phyloP scores from a whole-genome alignment of 2,797 vertebrate genomes.

The Microchirus variegatus region DNA sequence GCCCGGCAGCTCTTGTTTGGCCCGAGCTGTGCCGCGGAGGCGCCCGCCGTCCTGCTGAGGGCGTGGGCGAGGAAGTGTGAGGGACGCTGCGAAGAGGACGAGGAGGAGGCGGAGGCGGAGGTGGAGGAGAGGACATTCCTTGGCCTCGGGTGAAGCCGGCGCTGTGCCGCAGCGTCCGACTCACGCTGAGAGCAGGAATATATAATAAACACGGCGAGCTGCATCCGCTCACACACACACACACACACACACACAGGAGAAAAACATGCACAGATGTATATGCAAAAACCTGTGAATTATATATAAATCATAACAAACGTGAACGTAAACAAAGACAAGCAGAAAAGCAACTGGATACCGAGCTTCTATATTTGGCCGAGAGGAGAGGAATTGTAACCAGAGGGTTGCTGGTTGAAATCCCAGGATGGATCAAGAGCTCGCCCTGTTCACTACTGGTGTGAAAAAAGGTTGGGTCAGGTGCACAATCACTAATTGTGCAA shows the following conservation, averaged over 20 bases:
- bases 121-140: slow-evolving; percentile 76
- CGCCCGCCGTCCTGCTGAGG: slow-evolving; percentile 63
- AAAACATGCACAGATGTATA: slow-evolving; percentile 45
- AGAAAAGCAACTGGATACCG: neutral
- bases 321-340: slow-evolving; percentile 49
- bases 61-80: slow-evolving; percentile 69
- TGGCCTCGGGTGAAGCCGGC: slow-evolving; percentile 71
- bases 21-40: slow-evolving; percentile 54
- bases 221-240: slow-evolving; percentile 52
- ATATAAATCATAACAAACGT: slow-evolving; percentile 22
- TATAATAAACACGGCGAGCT: slow-evolving; percentile 73
- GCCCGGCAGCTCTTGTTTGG: slow-evolving; percentile 53
- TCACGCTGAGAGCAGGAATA: slow-evolving; percentile 65
- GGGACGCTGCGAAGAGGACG: slow-evolving; percentile 41
- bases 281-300: too few species aligned
- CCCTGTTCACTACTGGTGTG: too few species aligned
- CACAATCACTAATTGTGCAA: too few species aligned
- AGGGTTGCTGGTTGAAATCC: too few species aligned
- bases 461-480: too few species aligned
- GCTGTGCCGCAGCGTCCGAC: slow-evolving; percentile 59
- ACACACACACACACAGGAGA: slow-evolving; percentile 13
- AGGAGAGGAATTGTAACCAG: too few species aligned
- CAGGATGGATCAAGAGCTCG: too few species aligned
- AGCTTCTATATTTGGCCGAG: too few species aligned
- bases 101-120: slow-evolving; percentile 48